Conservation (phyloP, 2,797 vertebrate species). For the Enteromius thamalakanensis region DNA sequence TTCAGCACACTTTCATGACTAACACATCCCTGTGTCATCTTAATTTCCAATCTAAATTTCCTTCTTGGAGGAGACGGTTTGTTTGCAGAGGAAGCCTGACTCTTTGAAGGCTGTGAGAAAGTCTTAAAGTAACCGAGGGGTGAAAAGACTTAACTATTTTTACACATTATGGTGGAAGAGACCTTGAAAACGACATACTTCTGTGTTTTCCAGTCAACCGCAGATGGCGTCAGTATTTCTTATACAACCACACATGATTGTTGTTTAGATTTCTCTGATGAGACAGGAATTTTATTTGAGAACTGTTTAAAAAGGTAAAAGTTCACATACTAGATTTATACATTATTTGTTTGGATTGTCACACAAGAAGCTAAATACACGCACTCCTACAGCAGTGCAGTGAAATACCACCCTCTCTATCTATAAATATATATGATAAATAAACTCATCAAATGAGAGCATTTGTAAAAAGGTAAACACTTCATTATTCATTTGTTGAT, state of each 20-base stretch:
- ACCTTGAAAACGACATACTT: neutral
- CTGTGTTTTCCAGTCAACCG: constrained; percentile 6
- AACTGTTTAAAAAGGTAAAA: constrained; percentile 13
- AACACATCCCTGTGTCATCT: constrained; percentile 19
- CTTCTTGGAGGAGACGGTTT: constrained; percentile 36
- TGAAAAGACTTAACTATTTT: constrained; percentile 21
- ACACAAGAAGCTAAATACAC: neutral
- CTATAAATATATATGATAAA: neutral
- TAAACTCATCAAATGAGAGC: neutral
- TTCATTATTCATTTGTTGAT: neutral
- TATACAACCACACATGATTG: constrained; percentile 37
- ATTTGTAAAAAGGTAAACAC: neutral
- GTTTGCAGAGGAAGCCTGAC: constrained; percentile 31
- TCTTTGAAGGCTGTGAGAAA: constrained; percentile 39
- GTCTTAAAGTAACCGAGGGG: constrained; percentile 41
- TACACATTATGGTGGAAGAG: neutral
- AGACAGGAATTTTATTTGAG: constrained; percentile 15
- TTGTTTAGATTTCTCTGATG: constrained; percentile 39
- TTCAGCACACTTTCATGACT: constrained; percentile 40
- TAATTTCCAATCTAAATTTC: constrained; percentile 42
- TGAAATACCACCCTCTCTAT: neutral
- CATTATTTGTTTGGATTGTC: neutral
- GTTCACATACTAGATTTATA: constrained; percentile 4
- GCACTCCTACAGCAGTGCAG: neutral
- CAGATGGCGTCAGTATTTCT: constrained; percentile 11